Evolutionary conservation across 1,140 invertebrate species (phyloP).

Genomic region (Brachionus asplanchnoidis): DNA sequence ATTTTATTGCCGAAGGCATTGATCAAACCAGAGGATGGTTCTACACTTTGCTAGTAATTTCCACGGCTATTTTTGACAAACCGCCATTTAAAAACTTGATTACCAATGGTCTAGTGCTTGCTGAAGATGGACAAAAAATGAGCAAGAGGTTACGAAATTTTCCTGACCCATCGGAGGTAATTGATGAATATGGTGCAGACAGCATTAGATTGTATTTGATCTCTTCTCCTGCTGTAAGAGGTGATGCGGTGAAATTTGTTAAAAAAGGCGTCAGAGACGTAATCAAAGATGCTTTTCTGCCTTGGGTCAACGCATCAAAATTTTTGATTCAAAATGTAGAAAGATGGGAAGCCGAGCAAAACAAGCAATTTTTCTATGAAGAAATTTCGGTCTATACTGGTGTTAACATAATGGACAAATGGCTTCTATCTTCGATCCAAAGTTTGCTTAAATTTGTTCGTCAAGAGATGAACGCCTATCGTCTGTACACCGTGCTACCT

Average conservation of each 20-base stretch:
- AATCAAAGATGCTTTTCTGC: slow-evolving; percentile 93
- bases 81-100: slow-evolving; percentile 96
- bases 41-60: slow-evolving; percentile 91
- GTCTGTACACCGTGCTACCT: slow-evolving; percentile 89
- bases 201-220: slow-evolving; percentile 83
- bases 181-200: slow-evolving; percentile 92
- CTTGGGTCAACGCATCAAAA: slow-evolving; percentile 97
- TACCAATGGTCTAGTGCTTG: slow-evolving; percentile 87
- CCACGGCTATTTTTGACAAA: slow-evolving; percentile 90
- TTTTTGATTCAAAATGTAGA: slow-evolving; percentile 89
- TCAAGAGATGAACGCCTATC: slow-evolving; percentile 82
- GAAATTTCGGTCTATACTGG: slow-evolving; percentile 45
- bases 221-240: slow-evolving; percentile 94
- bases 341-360: slow-evolving; percentile 67
- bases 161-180: slow-evolving; percentile 86
- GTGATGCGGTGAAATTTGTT: slow-evolving; percentile 91
- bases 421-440: slow-evolving; percentile 95
- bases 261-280: slow-evolving; percentile 93
- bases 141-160: slow-evolving; percentile 98
- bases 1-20: slow-evolving; percentile 98
- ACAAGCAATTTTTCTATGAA: slow-evolving; percentile 9
- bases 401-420: slow-evolving; percentile 87
- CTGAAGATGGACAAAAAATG: slow-evolving; percentile 92
- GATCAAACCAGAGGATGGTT: slow-evolving; percentile 96
- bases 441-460: slow-evolving; percentile 79